These are phyloP conservation scores for Catocala nupta DNA, from an alignment of 2,888 invertebrate genomes.

Conservation along the genomic window DNA sequence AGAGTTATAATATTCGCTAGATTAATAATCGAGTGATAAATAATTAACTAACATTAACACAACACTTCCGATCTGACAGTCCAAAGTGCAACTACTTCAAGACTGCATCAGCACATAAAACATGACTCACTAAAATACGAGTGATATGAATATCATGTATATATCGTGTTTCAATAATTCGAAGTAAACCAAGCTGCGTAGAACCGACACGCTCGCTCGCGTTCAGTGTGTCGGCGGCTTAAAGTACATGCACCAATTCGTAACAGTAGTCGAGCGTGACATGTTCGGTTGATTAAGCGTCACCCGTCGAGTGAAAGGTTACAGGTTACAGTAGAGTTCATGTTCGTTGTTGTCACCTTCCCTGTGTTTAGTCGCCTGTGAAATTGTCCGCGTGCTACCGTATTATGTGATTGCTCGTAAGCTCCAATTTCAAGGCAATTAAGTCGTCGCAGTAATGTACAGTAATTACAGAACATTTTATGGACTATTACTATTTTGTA, in stretches of 20 bases:
- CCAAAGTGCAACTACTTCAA: too few species aligned
- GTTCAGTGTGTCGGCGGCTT: neutral
- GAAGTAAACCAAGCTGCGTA: too few species aligned
- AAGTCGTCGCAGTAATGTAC: neutral
- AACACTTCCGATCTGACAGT: too few species aligned
- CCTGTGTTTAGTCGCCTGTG: conserved; percentile 29
- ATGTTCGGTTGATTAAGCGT: conserved; percentile 47
- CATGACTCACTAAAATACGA: too few species aligned
- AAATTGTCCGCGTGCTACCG: conserved; percentile 28
- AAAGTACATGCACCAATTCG: conserved; percentile 36
- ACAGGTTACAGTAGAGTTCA: conserved; percentile 37
- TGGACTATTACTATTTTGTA: neutral
- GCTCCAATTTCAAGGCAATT: conserved; percentile 22
- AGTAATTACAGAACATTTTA: neutral
- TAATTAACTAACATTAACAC: too few species aligned
- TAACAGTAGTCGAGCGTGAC: conserved; percentile 39
- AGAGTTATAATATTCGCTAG: too few species aligned
- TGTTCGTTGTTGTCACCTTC: conserved; percentile 36
- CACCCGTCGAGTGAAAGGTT: conserved; percentile 42
- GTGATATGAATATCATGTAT: too few species aligned
- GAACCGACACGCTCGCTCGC: neutral
- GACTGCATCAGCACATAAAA: too few species aligned
- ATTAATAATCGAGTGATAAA: too few species aligned
- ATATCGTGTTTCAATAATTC: too few species aligned
- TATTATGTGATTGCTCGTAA: neutral